These are phyloP conservation scores for Lampris incognitus DNA, from an alignment of 2,113 vertebrate species.

Conservation along the genomic window DNA sequence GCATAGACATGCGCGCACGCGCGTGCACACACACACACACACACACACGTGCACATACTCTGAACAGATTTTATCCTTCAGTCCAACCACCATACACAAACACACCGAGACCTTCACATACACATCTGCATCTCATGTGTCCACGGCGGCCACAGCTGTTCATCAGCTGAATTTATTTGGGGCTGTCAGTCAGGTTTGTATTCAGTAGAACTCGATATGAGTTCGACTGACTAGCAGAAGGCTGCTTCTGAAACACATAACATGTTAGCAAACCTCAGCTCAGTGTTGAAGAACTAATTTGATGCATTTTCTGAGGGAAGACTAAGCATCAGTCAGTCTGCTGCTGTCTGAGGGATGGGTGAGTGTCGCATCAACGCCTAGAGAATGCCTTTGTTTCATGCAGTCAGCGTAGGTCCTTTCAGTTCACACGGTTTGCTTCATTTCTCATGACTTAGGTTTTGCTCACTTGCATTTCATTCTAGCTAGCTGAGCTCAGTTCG, in stretches of 20 bases:
- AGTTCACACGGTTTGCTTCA: neutral
- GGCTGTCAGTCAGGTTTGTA: neutral
- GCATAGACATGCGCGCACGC: neutral
- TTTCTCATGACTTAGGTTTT: constrained; percentile 14
- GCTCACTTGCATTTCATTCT: constrained; percentile 47
- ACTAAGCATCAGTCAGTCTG: too few relatives aligned
- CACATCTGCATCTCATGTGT: constrained; percentile 23
- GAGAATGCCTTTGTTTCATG: too few relatives aligned
- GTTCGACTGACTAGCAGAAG: too few relatives aligned
- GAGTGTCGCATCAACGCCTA: too few relatives aligned
- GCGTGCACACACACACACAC: constrained; percentile 12
- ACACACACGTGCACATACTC: neutral
- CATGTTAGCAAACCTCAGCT: too few relatives aligned
- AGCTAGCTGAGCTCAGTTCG: constrained; percentile 43
- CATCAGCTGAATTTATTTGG: neutral
- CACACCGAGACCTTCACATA: constrained; percentile 14
- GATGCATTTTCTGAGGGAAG: too few relatives aligned
- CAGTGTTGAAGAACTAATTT: too few relatives aligned
- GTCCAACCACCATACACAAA: neutral
- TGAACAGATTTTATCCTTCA: neutral
- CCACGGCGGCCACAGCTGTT: neutral
- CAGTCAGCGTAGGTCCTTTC: neutral
- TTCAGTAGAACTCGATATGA: neutral
- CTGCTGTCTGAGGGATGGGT: too few relatives aligned
- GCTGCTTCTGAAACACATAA: too few relatives aligned